Evolutionary conservation across 2,888 invertebrate genomes (phyloP), one percentile per base, ranked within the genome.

Genomic region (Acanthosoma haemorrhoidale): DNA sequence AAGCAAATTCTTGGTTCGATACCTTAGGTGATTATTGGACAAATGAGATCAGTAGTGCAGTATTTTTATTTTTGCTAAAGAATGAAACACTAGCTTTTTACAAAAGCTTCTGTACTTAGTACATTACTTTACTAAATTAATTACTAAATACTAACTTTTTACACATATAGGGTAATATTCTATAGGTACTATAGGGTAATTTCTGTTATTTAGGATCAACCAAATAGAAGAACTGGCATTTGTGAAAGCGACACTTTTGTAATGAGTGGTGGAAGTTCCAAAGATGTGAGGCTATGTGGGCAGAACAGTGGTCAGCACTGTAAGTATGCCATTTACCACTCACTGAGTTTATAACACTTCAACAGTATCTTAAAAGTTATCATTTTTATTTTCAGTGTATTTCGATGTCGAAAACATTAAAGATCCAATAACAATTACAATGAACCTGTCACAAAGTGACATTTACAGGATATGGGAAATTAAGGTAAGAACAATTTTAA

Each of bases 221-320:
- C 92, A 0, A 92, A 92, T 77, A 82, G 91, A 68, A 83, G 81
- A 31, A 91, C 89, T 0, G 92, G 92, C 0, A 85, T 87, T 38
- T 92, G 92, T 76, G 89, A 91, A 75, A 88, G 89, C 57, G 92
- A 92, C 77, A 81, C 86, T 18, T 80, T 82, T 77, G 79, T 83
- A 2, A 78, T 90, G 71, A 79, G 79, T 16, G 87, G 86, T 0
- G 86, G 85, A 4, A 82, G 82, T 16, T 81, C 82, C 0, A 83
- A 82, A 63, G 83, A 84, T 68, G 83, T 92, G 74, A 85, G 83
- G 13, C 76, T 92, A 9, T 92, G 92, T 77, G 92, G 92, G 1
- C 87, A 90, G 77, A 92, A 92, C 77, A 91, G 89, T 77, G 91
- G 91, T 13, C 92, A 92, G 76, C 92, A 92, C 76, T 83, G 92